These are phyloP conservation scores for Allygus modestus DNA, from an alignment of 2,888 invertebrate species.

Conservation along the genomic window DNA sequence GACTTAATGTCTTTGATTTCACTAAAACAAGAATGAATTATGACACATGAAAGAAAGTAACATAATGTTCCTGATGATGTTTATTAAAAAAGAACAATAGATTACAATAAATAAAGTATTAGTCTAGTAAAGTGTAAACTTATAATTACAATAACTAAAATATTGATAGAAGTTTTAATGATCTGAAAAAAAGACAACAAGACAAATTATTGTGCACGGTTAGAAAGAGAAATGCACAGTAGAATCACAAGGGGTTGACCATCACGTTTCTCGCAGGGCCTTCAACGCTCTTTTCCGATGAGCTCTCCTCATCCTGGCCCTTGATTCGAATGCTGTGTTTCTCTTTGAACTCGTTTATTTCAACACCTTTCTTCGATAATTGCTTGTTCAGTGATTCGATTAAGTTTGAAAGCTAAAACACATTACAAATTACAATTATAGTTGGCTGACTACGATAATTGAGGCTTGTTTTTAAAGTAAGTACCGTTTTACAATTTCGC, in stretches of 20 bases:
- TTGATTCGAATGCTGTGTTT: constrained; percentile 92
- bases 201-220: background rate
- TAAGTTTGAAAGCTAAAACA: constrained; percentile 85
- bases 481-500: too few species aligned
- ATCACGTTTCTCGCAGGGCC: constrained; percentile 68
- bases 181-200: background rate
- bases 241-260: constrained; percentile 68
- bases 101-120: constrained; percentile 32
- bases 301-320: constrained; percentile 79
- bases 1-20: too few species aligned
- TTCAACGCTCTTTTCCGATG: constrained; percentile 63
- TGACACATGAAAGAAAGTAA: background rate
- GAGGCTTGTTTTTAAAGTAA: too few species aligned
- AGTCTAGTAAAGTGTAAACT: constrained; percentile 13
- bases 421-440: constrained; percentile 65
- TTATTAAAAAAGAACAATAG: constrained; percentile 3
- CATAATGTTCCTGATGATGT: background rate
- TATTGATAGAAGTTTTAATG: background rate
- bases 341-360: constrained; percentile 95
- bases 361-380: constrained; percentile 89
- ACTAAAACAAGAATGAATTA: too few species aligned
- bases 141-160: constrained; percentile 9
- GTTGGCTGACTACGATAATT: background rate
- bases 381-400: constrained; percentile 88
- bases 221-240: background rate